These are phyloP conservation scores for Microtus pennsylvanicus DNA, from an alignment of 2,113 vertebrate species.

Conservation along the genomic window DNA sequence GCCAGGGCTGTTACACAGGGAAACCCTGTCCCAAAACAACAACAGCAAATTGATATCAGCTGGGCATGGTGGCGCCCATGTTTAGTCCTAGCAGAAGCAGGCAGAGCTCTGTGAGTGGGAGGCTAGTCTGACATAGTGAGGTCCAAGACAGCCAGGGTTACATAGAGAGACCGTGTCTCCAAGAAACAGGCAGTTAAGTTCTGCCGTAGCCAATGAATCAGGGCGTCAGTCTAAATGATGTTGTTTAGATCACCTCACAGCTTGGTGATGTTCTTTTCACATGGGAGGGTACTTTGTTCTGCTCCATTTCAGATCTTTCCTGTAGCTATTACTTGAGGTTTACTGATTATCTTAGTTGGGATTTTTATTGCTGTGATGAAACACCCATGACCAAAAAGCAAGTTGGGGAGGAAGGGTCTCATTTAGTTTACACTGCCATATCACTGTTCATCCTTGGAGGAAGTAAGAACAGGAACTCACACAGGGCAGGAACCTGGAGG, in stretches of 20 bases:
- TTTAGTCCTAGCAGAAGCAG: background rate
- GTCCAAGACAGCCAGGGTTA: background rate
- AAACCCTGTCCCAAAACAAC: background rate
- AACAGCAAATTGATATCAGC: background rate
- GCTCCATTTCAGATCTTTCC: slow-evolving; percentile 1
- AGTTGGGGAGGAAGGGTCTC: background rate
- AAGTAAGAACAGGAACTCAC: background rate
- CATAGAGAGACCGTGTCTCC: background rate
- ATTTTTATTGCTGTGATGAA: background rate
- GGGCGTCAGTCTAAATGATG: background rate
- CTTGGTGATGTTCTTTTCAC: background rate
- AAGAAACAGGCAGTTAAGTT: background rate
- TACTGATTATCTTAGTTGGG: background rate
- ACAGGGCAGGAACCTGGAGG: background rate
- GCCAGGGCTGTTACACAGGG: background rate
- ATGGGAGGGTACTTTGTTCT: background rate
- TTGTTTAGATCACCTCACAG: background rate
- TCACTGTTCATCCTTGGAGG: background rate
- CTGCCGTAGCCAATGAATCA: background rate
- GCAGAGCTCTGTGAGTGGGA: background rate
- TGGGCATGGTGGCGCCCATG: background rate
- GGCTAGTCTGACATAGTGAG: too few relatives aligned
- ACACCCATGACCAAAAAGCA: background rate
- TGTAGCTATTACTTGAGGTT: background rate
- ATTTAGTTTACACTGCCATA: background rate